These are phyloP conservation scores for Drosophila atripex DNA, from an alignment of 2,888 invertebrate species.

Conservation along the genomic window DNA sequence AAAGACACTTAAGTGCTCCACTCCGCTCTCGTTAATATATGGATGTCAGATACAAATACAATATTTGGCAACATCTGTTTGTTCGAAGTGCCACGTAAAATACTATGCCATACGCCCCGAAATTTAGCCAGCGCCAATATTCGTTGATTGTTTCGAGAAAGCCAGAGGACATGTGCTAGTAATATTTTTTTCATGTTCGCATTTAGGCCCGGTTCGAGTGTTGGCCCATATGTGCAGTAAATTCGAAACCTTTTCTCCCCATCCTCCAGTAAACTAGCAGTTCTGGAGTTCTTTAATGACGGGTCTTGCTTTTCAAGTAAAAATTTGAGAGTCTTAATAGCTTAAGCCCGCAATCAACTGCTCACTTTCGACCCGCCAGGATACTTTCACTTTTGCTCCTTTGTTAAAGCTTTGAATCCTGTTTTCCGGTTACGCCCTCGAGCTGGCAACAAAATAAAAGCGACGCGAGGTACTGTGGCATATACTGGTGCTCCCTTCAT, in stretches of 20 bases:
- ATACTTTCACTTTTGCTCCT: constrained; percentile 55
- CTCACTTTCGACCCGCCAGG: constrained; percentile 4
- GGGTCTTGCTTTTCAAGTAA: neutral
- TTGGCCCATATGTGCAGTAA: constrained; percentile 13
- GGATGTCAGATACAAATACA: constrained; percentile 25
- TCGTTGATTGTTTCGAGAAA: constrained; percentile 60
- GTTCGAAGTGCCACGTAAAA: constrained; percentile 48
- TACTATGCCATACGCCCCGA: constrained; percentile 47
- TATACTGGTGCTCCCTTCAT: neutral
- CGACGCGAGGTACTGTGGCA: constrained; percentile 26
- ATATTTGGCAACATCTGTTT: constrained; percentile 40
- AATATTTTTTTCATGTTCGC: constrained; percentile 13
- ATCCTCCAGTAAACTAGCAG: neutral
- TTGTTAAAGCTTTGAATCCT: constrained; percentile 20
- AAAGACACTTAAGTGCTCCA: constrained; percentile 66
- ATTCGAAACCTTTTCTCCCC: constrained; percentile 22
- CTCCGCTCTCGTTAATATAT: constrained; percentile 20
- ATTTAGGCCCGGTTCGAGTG: constrained; percentile 16
- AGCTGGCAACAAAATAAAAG: constrained; percentile 62
- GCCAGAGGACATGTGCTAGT: constrained; percentile 21
- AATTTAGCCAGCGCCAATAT: constrained; percentile 57
- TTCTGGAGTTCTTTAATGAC: neutral
- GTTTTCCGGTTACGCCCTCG: constrained; percentile 29
- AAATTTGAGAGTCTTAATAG: neutral
- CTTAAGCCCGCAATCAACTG: constrained; percentile 26